Evolutionary conservation across 2,888 invertebrate species (phyloP), one percentile per base, ranked within the genome.

Genomic region (Xestobium rufovillosum): DNA sequence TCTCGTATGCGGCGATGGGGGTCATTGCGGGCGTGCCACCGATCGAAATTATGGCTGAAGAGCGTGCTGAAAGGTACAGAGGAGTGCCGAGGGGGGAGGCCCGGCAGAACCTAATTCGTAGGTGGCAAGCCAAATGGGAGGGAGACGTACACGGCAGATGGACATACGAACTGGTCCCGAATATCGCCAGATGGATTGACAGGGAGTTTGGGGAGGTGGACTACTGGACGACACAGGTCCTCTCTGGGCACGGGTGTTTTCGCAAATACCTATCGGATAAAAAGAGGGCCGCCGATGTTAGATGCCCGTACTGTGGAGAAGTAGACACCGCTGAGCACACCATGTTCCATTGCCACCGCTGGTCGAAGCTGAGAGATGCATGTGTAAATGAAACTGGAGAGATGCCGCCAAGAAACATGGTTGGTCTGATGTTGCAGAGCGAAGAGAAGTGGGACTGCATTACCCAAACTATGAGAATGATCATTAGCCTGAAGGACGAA

Each of bases 161-260:
- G 11, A 41, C 31, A n/a, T 26, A 46, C 12, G 9, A 13, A 1
- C 16, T 39, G 13, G 40, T 38, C 9, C 42, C 39, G 1, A 34
- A 31, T 16, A 26, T 45, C 6, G 19, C 4, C 2, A 31, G 34
- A 12, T 42, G 42, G 42, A 14, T 19, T 1, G 17, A 15, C 9
- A 31, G 43, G 12, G n/a, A 1, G 17, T 38, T 42, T 10, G 42
- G 44, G 14, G 30, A 39, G 6, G 11, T 41, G 12, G 26, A 11
- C 11, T 49, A 39, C 31, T 36, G 41, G 26, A 41, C 47, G 10
- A 41, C 42, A 9, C 49, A 50, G 36, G 36, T 39, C 4, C 43
- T 52, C 3, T 27, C 48, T 1, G 51, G 49, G 3, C 51, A 52
- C 25, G 49, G 50, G 4, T 45, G 45, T 14, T 50, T 53, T 39